Conservation (phyloP, 2,113 vertebrate species). For the Istiophorus platypterus region DNA sequence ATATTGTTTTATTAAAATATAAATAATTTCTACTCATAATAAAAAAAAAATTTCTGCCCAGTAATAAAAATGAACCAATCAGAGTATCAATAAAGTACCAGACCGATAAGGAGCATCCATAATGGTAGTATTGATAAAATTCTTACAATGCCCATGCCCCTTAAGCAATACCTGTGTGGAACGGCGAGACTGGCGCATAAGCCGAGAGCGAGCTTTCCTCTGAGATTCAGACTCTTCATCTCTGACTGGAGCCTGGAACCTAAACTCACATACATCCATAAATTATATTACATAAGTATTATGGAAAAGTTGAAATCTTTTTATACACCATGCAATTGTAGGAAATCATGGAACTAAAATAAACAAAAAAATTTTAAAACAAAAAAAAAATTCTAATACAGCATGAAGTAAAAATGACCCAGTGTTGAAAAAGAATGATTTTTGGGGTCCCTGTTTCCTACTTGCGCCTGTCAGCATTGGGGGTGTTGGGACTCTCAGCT, state of each 20-base stretch:
- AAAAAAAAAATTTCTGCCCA: too few species aligned
- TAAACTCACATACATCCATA: slow-evolving; percentile 62
- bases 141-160: neutral
- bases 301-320: neutral
- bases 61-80: neutral
- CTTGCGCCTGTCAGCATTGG: slow-evolving; percentile 79
- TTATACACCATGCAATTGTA: neutral
- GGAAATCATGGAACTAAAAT: neutral
- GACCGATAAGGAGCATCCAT: neutral
- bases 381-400: too few species aligned
- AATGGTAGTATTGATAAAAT: neutral
- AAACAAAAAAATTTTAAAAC: neutral
- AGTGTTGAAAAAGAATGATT: neutral
- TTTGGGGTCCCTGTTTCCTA: slow-evolving; percentile 50
- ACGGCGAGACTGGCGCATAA: slow-evolving; percentile 91
- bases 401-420: neutral
- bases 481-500: slow-evolving; percentile 81
- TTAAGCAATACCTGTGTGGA: slow-evolving; percentile 89
- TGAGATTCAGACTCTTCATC: slow-evolving; percentile 95
- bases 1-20: neutral
- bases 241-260: slow-evolving; percentile 90
- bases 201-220: slow-evolving; percentile 91
- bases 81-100: neutral
- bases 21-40: neutral
- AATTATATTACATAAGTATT: neutral